Evolutionary conservation across 2,113 vertebrate species (phyloP), one percentile per base, ranked within the genome.

Genomic region (Oreotrochilus melanogaster): DNA sequence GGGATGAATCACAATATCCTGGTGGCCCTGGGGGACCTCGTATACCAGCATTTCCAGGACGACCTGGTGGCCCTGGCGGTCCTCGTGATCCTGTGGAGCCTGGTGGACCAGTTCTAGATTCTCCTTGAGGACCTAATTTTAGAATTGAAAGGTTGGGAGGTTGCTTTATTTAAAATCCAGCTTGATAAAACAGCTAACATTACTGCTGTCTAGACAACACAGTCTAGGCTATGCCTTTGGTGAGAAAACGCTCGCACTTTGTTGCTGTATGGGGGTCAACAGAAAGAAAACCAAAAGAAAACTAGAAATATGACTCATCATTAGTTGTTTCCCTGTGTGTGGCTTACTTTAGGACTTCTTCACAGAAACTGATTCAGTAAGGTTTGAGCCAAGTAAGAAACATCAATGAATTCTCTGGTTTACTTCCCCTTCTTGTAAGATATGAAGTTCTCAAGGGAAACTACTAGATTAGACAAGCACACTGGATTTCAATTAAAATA

Each of bases 1-100:
- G 99, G 61, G 99, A 99, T 16, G 99, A 99, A 96, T 99, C 99
- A 51, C 99, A 99, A 95, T 99, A 99, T n/a, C 99, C 99, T 39
- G 99, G 96, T 72, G 99, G 98, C 43, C 99, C 99, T 1, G 99
- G 98, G 3, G 99, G 99, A 5, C 99, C 99, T 61, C 99, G 98
- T 83, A 99, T 96, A 25, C 99, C 99, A 8, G 97, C 97, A 54
- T 98, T 98, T 54, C 99, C 99, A 58, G 98, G 98, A 91, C 99
- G 99, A 74, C 99, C 99, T 8, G 99, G 98, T 0, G 99, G 98
- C 1, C 99, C 99, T 7, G 99, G 99, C 16, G 98, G 95, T 72
- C 99, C 99, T 53, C 98, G 88, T 61, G 99, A 98, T 83, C 99
- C 99, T 86, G 98, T 64, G 37, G 99, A 97, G 53, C 99, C 99